Conservation (phyloP, 2,113 vertebrate species). For the Forbesichthys papilliferus region DNA sequence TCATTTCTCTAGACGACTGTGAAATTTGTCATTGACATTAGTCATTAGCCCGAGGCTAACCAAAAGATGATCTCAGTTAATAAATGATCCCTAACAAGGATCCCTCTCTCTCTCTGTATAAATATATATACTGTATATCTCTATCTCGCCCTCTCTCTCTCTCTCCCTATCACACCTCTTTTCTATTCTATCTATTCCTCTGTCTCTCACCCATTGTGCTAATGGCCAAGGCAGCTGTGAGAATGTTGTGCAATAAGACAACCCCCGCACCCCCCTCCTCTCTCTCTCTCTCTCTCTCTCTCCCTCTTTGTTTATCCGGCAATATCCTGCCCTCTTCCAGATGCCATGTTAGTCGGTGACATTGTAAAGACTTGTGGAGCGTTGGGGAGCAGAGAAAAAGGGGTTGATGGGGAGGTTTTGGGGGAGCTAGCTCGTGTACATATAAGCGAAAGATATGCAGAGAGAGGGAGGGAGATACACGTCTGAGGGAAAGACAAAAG, state of each 20-base stretch:
- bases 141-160: background rate
- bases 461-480: background rate
- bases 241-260: conserved; percentile 67
- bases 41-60: conserved; percentile 96
- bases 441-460: background rate
- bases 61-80: conserved; percentile 99
- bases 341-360: conserved; percentile 90
- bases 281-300: conserved; percentile 80
- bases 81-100: conserved; percentile 99
- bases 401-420: background rate
- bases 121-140: background rate
- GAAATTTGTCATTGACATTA: conserved; percentile 99
- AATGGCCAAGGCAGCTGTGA: conserved; percentile 89
- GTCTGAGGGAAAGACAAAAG: background rate
- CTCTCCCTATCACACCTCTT: background rate
- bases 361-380: conserved; percentile 88
- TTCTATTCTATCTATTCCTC: conserved; percentile 25
- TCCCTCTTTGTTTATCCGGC: conserved; percentile 63
- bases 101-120: conserved; percentile 10
- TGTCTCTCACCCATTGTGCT: conserved; percentile 66
- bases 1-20: conserved; percentile 99
- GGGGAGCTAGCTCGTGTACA: no score
- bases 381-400: conserved; percentile 59
- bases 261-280: conserved; percentile 73
- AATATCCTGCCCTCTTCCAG: conserved; percentile 62